phyloP scores from a whole-genome alignment of 2,797 vertebrate genomes.

The Smutsia temminckii region DNA sequence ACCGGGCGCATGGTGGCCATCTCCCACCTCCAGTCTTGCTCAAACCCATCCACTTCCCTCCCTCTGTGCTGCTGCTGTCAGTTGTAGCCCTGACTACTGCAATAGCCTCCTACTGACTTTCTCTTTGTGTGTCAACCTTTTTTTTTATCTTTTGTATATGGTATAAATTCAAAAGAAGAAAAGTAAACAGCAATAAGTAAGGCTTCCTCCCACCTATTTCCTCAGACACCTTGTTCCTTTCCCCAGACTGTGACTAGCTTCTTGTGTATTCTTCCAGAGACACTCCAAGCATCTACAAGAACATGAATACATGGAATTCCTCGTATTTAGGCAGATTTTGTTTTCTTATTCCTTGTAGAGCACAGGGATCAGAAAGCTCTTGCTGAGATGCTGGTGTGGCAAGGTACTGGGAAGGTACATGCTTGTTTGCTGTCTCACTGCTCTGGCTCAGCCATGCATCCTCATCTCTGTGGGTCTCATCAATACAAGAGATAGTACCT shows the following conservation, averaged over 20 bases:
- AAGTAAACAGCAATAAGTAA: neutral
- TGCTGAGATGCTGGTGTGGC: neutral
- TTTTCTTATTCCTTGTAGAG: neutral
- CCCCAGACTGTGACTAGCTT: neutral
- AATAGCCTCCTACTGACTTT: neutral
- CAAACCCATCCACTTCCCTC: neutral
- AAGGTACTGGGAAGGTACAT: neutral
- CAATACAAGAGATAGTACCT: neutral
- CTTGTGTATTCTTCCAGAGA: neutral
- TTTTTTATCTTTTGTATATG: neutral
- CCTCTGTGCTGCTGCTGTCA: neutral
- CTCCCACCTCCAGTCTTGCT: neutral
- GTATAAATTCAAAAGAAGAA: neutral
- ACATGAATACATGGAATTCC: neutral
- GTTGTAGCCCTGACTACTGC: neutral
- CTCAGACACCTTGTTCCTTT: neutral
- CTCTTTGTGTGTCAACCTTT: neutral
- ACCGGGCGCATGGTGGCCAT: neutral
- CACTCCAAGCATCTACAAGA: neutral
- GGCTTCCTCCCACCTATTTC: neutral
- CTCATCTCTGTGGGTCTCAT: neutral
- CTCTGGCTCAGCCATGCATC: neutral
- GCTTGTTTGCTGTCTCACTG: neutral
- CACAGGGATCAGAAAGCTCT: neutral
- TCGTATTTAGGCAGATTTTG: neutral